Evolutionary conservation across 2,113 vertebrate genomes (phyloP).

Genomic region (Trematocara marginatum): DNA sequence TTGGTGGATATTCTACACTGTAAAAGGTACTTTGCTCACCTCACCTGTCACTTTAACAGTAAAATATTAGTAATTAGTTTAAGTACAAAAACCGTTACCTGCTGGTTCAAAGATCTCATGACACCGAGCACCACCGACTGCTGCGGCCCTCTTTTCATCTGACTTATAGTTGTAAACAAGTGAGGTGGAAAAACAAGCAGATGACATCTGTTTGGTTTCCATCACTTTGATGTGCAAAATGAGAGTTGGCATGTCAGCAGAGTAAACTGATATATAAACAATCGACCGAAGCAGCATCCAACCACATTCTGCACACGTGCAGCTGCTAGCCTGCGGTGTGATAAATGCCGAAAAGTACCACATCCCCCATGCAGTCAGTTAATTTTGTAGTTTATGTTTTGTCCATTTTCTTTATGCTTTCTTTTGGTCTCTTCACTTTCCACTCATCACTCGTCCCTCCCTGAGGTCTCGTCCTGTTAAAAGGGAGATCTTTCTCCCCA

Average conservation of each 20-base stretch:
- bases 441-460: neutral
- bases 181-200: neutral
- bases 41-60: neutral
- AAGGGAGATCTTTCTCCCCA: neutral
- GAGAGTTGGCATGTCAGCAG: neutral
- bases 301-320: neutral
- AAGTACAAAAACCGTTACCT: fast-evolving
- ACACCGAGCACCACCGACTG: fast-evolving
- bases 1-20: neutral
- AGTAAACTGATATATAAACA: neutral
- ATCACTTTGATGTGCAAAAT: neutral
- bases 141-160: neutral
- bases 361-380: fast-evolving
- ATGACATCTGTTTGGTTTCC: neutral
- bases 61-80: no score
- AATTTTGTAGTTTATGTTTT: neutral
- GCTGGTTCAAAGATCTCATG: neutral
- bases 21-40: neutral
- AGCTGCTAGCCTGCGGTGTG: neutral
- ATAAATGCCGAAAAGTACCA: fast-evolving
- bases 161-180: neutral
- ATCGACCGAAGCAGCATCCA: neutral
- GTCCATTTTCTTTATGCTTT: neutral
- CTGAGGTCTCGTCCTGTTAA: neutral
- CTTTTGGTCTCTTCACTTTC: neutral